These are phyloP conservation scores for Taphrorychus bicolor DNA, from an alignment of 2,888 invertebrate genomes.

Conservation along the genomic window DNA sequence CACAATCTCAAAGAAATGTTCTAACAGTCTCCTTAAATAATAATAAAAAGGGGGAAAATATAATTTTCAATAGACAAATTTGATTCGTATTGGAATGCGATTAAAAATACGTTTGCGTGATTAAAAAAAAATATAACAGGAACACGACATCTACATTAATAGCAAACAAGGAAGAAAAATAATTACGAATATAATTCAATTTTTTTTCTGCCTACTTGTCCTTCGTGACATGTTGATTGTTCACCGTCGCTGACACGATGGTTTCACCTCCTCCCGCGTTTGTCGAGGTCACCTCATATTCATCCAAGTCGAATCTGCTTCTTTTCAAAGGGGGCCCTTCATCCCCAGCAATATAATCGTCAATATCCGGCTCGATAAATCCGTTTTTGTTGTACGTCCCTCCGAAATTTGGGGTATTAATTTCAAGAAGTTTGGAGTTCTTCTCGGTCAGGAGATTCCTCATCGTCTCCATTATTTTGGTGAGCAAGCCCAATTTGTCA, in stretches of 20 bases:
- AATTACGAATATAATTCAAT: not conserved
- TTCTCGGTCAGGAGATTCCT: slow-evolving; percentile 45
- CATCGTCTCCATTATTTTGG: slow-evolving; percentile 44
- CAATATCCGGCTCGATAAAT: slow-evolving; percentile 53
- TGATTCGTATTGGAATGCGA: slow-evolving; percentile 38
- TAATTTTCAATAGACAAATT: slow-evolving; percentile 7
- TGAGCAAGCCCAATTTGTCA: slow-evolving; percentile 42
- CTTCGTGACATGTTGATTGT: slow-evolving; percentile 28
- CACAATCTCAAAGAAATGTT: slow-evolving; percentile 26
- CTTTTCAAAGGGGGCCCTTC: slow-evolving; percentile 46
- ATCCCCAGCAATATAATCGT: slow-evolving; percentile 46
- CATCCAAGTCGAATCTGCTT: slow-evolving; percentile 34
- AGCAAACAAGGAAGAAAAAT: slow-evolving; percentile 26
- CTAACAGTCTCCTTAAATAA: slow-evolving; percentile 27
- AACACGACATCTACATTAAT: slow-evolving; percentile 32
- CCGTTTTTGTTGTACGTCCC: slow-evolving; percentile 48
- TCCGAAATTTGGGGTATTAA: slow-evolving; percentile 43
- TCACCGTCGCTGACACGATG: slow-evolving; percentile 25
- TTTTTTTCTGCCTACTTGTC: slow-evolving; percentile 22
- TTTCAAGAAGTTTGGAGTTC: slow-evolving; percentile 41
- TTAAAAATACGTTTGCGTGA: slow-evolving; percentile 32
- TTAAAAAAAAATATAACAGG: slow-evolving; percentile 36
- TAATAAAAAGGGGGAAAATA: slow-evolving; percentile 12
- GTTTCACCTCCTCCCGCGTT: slow-evolving; percentile 14
- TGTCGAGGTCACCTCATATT: slow-evolving; percentile 12